Conservation (phyloP, 2,113 vertebrate genomes). For the human region DNA sequence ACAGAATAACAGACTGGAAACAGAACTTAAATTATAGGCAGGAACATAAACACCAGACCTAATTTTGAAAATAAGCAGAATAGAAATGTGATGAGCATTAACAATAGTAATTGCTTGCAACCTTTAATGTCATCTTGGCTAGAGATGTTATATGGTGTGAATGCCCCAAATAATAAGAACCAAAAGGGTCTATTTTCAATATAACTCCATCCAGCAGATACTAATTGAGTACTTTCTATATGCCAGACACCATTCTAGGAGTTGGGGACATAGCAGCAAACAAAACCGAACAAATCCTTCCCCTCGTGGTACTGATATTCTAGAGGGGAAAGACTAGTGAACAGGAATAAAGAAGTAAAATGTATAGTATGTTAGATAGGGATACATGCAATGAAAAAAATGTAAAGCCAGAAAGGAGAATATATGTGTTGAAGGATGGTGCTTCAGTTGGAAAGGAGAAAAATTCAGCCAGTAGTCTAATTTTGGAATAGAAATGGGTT, state of each 20-base stretch:
- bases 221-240: not conserved
- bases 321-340: not conserved
- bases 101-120: constrained; percentile 57
- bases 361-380: not conserved
- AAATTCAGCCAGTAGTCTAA: not conserved
- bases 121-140: not conserved
- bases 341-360: not conserved
- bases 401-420: not conserved
- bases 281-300: not conserved
- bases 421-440: not conserved
- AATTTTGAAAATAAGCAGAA: constrained; percentile 78
- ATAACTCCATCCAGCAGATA: not conserved
- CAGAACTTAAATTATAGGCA: constrained; percentile 80
- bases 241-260: not conserved
- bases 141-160: not conserved
- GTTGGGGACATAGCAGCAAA: not conserved
- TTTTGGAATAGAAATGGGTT: not conserved
- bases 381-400: not conserved
- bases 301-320: not conserved
- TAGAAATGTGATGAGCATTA: constrained; percentile 73
- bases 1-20: constrained; percentile 82
- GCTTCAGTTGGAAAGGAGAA: not conserved
- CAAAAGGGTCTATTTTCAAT: not conserved
- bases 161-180: not conserved
- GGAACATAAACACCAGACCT: constrained; percentile 78